Conservation (phyloP, 2,888 invertebrate genomes). For the Tortrix viridana region DNA sequence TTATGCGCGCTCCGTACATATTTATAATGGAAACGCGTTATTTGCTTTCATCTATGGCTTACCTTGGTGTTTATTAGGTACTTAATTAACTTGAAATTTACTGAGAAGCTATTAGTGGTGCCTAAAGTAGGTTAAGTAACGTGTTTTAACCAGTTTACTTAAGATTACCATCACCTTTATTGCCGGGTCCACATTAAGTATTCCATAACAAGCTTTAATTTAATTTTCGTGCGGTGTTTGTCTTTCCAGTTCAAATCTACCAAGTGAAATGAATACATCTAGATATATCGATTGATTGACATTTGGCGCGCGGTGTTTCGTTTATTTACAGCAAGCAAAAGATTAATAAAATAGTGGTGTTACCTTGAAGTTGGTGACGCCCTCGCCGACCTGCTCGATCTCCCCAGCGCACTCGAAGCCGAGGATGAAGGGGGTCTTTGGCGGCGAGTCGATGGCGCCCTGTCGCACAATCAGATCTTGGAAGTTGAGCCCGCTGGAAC, state of each 20-base stretch:
- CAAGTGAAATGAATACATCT: background rate
- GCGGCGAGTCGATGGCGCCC: conserved; percentile 93
- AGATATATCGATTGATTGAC: background rate
- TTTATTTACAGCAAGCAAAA: no score
- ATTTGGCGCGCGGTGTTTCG: no score
- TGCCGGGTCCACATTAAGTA: background rate
- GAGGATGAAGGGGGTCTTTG: conserved; percentile 95
- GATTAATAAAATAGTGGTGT: conserved; percentile 36
- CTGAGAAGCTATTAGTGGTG: conserved; percentile 17
- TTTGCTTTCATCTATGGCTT: conserved; percentile 35
- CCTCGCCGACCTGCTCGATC: conserved; percentile 90
- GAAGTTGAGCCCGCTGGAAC: conserved; percentile 93
- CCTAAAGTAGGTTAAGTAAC: conserved; percentile 28
- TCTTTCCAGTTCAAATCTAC: background rate
- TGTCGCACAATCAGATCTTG: conserved; percentile 95
- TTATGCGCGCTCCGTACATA: conserved; percentile 24
- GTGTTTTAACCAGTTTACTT: conserved; percentile 20
- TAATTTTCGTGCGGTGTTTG: background rate
- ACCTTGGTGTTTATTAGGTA: conserved; percentile 31
- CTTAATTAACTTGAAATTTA: conserved; percentile 30
- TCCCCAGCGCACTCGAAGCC: conserved; percentile 95
- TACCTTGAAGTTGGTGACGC: conserved; percentile 91
- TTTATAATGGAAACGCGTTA: conserved; percentile 35
- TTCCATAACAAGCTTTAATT: background rate
- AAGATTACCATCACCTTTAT: background rate